Evolutionary conservation across 2,888 invertebrate species (phyloP).

Genomic region (Eledone cirrhosa): DNA sequence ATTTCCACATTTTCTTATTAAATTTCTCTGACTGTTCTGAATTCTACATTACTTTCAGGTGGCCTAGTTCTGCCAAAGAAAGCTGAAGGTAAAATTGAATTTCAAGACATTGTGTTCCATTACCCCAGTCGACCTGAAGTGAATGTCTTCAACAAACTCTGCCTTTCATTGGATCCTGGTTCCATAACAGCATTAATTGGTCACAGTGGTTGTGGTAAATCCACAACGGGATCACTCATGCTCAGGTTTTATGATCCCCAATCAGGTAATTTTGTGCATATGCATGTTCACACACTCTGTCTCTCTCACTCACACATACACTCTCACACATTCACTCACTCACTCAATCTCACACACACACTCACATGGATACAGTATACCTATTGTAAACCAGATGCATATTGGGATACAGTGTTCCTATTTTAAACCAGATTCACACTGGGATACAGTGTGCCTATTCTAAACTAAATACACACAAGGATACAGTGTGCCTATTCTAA

Average conservation of each 20-base stretch:
- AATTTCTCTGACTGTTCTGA: too few species aligned
- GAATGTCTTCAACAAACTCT: conserved; percentile 75
- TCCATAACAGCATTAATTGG: conserved; percentile 87
- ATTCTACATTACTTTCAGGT: conserved; percentile 67
- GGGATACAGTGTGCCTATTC: too few species aligned
- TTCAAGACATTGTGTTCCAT: conserved; percentile 78
- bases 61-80: conserved; percentile 72
- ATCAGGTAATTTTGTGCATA: conserved; percentile 50
- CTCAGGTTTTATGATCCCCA: conserved; percentile 85
- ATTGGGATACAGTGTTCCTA: too few species aligned
- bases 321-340: too few species aligned
- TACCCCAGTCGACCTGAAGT: conserved; percentile 76
- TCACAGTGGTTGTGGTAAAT: conserved; percentile 93
- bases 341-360: too few species aligned
- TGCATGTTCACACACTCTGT: not conserved
- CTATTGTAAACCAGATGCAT: too few species aligned
- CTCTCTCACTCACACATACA: not conserved
- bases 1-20: too few species aligned
- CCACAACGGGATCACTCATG: conserved; percentile 85
- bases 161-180: conserved; percentile 74
- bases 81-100: conserved; percentile 77
- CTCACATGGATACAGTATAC: too few species aligned
- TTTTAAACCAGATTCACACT: too few species aligned
- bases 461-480: too few species aligned
- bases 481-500: too few species aligned